Evolutionary conservation across 2,797 vertebrate species (phyloP), one percentile per base, ranked within the genome.

Genomic region (Anabacerthia variegaticeps): DNA sequence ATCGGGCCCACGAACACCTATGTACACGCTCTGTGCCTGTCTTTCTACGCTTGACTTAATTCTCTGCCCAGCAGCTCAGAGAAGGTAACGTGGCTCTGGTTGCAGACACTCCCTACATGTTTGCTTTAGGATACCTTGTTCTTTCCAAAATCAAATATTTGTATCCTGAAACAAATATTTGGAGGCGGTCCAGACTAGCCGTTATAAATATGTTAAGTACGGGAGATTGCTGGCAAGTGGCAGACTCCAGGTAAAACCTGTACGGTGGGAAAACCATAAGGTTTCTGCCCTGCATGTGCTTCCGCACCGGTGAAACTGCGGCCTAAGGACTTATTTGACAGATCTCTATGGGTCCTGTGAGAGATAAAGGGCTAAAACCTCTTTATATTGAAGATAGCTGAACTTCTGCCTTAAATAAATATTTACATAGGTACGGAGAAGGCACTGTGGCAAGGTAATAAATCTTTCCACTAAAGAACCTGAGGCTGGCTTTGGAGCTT

Each of bases 81-180:
- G 10, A 52, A 63, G 23, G 66, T 44, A 89, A 82, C 0, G 30
- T 62, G 71, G 76, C 74, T 75, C 15, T 4, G 13, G 68, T 24
- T 75, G 59, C 34, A 79, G 95, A 44, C 83, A 95, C 83, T 96
- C 94, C 95, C 88, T 74, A 49, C 5, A 0, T 93, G 65, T 96
- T 97, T 96, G 82, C 67, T 95, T 85, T 90, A 76, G 88, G 71
- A 96, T 92, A 95, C 80, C 61, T 88, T 90, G 95, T 93, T 92
- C 95, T 94, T 90, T 95, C 61, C 58, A 52, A 96, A 93, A 85
- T 81, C 77, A 95, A 96, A 96, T 94, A 96, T 95, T 94, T 96
- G 94, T 93, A 88, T 87, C 74, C 85, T 93, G 92, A 92, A 95
- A 95, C 91, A 95, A 96, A 88, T 93, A 93, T 76, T 79, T 96